Percentiles rank a stretch among this genome's conserved stretches.
phyloP scores from a whole-genome alignment of 1,140 invertebrate species.

The Archivesica marissinica region DNA sequence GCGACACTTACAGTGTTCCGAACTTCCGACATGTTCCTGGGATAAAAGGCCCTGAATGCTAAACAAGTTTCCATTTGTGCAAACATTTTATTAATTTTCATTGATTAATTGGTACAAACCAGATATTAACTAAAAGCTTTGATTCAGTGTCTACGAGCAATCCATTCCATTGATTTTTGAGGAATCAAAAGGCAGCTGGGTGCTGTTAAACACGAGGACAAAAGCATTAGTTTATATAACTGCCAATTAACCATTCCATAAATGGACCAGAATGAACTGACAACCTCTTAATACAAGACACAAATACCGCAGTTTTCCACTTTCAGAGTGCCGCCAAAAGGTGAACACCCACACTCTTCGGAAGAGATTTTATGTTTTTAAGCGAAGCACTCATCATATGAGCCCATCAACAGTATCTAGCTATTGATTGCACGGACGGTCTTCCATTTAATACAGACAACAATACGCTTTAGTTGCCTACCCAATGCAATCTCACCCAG shows the following conservation, averaged over 20 bases:
- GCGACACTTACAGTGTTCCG: too few relatives aligned
- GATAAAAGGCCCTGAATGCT: too few relatives aligned
- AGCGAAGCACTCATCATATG: background rate
- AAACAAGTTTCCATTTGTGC: background rate
- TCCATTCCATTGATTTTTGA: background rate
- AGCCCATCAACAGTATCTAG: background rate
- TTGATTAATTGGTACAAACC: conserved; percentile 16
- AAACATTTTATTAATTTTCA: conserved; percentile 5
- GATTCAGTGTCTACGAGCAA: background rate
- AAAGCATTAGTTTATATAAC: conserved; percentile 13
- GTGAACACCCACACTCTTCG: conserved; percentile 16
- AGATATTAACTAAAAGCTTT: conserved; percentile 8
- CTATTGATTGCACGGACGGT: conserved; percentile 32
- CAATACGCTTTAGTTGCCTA: conserved; percentile 42
- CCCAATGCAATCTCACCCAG: background rate
- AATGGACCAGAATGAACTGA: conserved; percentile 9
- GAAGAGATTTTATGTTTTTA: background rate
- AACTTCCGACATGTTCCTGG: too few relatives aligned
- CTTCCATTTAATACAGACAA: conserved; percentile 29
- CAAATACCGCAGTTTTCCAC: background rate
- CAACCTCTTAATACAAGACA: background rate
- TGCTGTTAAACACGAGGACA: conserved; percentile 6
- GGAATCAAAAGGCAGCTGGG: conserved; percentile 7
- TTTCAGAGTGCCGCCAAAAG: background rate
- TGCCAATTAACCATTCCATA: background rate